Evolutionary conservation across 2,113 vertebrate species (phyloP).

Genomic region (Grus americana): DNA sequence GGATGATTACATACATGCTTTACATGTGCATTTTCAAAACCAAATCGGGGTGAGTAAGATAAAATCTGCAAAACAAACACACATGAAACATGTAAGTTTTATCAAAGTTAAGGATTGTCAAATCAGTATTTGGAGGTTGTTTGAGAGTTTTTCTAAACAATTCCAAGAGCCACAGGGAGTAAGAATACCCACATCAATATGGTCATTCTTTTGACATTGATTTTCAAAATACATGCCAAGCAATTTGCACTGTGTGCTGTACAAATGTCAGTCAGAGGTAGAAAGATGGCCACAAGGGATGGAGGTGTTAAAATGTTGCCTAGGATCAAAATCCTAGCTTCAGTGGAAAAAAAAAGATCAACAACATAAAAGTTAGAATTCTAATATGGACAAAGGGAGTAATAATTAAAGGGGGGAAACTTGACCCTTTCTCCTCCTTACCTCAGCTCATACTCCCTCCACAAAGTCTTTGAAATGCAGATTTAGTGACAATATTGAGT

Average conservation of each 20-base stretch:
- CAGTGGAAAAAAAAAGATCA: background rate
- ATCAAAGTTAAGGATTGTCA: background rate
- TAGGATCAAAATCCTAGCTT: background rate
- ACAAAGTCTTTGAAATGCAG: background rate
- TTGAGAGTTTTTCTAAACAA: background rate
- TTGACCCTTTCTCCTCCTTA: background rate
- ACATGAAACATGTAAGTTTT: background rate
- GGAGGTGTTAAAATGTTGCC: background rate
- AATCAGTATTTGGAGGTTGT: background rate
- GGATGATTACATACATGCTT: background rate
- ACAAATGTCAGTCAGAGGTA: background rate
- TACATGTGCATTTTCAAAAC: background rate
- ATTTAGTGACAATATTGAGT: background rate
- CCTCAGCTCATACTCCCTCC: background rate
- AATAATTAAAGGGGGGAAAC: background rate
- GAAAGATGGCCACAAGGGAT: background rate
- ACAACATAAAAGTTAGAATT: background rate
- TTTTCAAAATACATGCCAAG: slow-evolving; percentile 8
- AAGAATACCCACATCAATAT: background rate
- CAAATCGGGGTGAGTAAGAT: background rate
- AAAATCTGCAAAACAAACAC: background rate
- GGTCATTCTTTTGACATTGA: background rate
- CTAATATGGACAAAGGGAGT: background rate
- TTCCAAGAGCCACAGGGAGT: background rate
- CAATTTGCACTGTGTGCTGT: background rate